phyloP scores from a whole-genome alignment of 2,888 invertebrate species.

The Mythimna vitellina region DNA sequence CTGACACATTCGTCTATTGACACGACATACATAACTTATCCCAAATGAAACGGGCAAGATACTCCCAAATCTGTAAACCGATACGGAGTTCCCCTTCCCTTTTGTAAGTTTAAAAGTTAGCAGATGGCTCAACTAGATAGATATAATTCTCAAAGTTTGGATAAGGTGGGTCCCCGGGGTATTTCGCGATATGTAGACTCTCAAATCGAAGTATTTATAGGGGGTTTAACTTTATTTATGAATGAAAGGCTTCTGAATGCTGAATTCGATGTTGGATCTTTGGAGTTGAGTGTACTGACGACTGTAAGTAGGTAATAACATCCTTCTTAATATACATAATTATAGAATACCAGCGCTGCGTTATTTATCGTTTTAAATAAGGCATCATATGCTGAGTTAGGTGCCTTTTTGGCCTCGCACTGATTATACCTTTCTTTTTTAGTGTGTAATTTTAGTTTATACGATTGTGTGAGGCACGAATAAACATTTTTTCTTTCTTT shows the following conservation, averaged over 20 bases:
- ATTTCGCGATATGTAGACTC: constrained; percentile 53
- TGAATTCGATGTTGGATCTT: constrained; percentile 20
- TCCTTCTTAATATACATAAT: too few species aligned
- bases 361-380: too few species aligned
- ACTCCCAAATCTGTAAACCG: constrained; percentile 56
- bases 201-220: constrained; percentile 50
- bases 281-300: not conserved
- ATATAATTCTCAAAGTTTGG: constrained; percentile 63
- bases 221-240: constrained; percentile 37
- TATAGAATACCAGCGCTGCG: too few species aligned
- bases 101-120: constrained; percentile 66
- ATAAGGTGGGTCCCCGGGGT: constrained; percentile 53
- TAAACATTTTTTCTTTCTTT: too few species aligned
- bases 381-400: too few species aligned
- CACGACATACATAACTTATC: constrained; percentile 25
- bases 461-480: too few species aligned
- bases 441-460: too few species aligned
- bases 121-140: constrained; percentile 61
- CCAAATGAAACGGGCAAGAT: constrained; percentile 46
- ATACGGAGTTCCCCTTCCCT: constrained; percentile 54
- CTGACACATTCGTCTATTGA: constrained; percentile 10
- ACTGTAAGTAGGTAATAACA: not conserved
- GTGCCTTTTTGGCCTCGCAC: too few species aligned
- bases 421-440: too few species aligned
- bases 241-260: constrained; percentile 20